Base-by-base conservation (phyloP, 2,113 vertebrate species). In the Mirza zaza region DNA sequence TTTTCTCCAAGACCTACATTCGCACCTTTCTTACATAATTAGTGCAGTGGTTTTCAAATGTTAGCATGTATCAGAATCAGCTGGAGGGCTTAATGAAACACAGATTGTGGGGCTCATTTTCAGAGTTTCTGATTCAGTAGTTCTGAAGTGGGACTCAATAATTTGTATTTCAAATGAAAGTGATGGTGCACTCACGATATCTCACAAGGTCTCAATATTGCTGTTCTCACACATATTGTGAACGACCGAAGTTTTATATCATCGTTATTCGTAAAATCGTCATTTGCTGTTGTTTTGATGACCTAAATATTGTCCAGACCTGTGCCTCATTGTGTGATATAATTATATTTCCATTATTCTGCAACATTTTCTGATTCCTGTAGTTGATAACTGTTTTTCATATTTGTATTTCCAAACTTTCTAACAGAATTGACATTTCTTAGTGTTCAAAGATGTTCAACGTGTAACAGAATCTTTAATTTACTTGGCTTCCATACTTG, bases 251-350 rank as follows among this genome's bases (percentile, higher is more conserved):
- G 59, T 92, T 21, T 65, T 68, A 20, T 25, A 70, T 5, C 3
- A 80, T 63, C 50, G 27, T 61, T 95, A 90, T 83, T 90, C 68
- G 12, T 75, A 90, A 93, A 94, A 92, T 73, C 2, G 68, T 45
- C 59, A 70, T 39, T 52, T 84, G 3, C 29, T 59, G 14, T 36
- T 14, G 68, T 36, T 75, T 96, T 87, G 83, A 57, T 80, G 70
- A 52, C n/a, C 1, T 5, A 68, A 57, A 36, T 79, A 70, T 71
- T 48, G 59, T 32, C 91, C 45, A 42, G 29, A 45, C 71, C 6
- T 87, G 21, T 80, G 73, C 11, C 50, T 70, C 10, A 42, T 36
- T 52, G 12, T 85, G 0, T 70, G 7, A 6, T 48, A 11, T 29
- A 42, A 67, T 79, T 50, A 3, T 27, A 61, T 68, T 79, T 91